phyloP scores from a whole-genome alignment of 2,888 invertebrate species.

The Apamea anceps region DNA sequence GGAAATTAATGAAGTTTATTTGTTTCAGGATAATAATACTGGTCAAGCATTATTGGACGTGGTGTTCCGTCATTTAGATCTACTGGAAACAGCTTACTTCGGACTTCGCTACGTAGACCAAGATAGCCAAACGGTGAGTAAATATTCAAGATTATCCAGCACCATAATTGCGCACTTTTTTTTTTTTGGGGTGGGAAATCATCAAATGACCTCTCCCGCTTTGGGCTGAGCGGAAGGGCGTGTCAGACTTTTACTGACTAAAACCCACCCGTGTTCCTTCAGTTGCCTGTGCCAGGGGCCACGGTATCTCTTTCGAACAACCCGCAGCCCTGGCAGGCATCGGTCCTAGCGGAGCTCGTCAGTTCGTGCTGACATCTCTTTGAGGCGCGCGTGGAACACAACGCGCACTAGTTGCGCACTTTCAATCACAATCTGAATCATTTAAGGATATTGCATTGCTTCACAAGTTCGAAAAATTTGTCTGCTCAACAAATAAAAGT shows the following conservation, averaged over 20 bases:
- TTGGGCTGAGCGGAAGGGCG: too few relatives aligned
- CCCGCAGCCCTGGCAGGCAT: too few relatives aligned
- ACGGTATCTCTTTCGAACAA: too few relatives aligned
- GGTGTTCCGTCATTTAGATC: slow-evolving; percentile 97
- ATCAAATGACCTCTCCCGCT: too few relatives aligned
- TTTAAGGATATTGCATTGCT: not conserved
- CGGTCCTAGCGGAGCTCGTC: too few relatives aligned
- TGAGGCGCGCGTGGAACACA: too few relatives aligned
- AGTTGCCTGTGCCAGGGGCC: too few relatives aligned
- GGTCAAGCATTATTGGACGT: slow-evolving; percentile 98
- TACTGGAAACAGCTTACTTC: slow-evolving; percentile 98
- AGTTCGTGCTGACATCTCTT: too few relatives aligned
- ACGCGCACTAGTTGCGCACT: not conserved
- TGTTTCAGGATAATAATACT: slow-evolving; percentile 94
- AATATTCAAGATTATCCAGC: not conserved
- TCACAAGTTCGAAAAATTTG: not conserved
- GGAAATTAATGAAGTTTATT: slow-evolving; percentile 32
- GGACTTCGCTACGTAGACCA: slow-evolving; percentile 98
- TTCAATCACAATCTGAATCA: not conserved
- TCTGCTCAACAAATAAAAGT: not conserved
- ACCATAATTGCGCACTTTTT: not conserved
- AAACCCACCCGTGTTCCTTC: too few relatives aligned
- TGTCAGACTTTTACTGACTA: too few relatives aligned
- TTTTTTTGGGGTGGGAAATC: too few relatives aligned
- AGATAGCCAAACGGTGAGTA: slow-evolving; percentile 97